Conservation (phyloP, 1,140 invertebrate genomes). For the Leptoteleia sp. region DNA sequence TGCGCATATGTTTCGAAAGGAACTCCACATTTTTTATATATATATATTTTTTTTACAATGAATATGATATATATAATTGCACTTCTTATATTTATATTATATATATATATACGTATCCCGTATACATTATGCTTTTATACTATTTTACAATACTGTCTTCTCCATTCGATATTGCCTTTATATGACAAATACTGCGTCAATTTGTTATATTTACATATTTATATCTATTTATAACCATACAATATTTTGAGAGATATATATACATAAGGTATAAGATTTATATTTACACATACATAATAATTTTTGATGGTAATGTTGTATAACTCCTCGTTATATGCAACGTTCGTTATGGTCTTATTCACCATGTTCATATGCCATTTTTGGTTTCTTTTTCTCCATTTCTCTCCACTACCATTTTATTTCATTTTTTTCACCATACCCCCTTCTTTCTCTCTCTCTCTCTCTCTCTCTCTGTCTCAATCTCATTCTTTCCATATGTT, state of each 20-base stretch:
- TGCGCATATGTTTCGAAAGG: constrained; percentile 44
- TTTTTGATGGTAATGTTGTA: constrained; percentile 72
- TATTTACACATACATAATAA: constrained; percentile 54
- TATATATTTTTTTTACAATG: constrained; percentile 9
- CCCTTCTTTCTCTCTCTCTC: constrained; percentile 31
- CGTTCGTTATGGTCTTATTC: constrained; percentile 70
- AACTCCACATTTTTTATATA: constrained; percentile 11
- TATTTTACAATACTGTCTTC: constrained; percentile 70
- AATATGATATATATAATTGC: constrained; percentile 44
- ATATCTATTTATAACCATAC: constrained; percentile 28
- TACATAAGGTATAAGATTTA: constrained; percentile 43
- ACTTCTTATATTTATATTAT: no score
- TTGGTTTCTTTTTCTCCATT: constrained; percentile 25
- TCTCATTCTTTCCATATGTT: constrained; percentile 3
- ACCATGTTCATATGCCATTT: constrained; percentile 67
- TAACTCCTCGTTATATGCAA: constrained; percentile 71
- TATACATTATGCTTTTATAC: constrained; percentile 66
- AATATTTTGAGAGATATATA: constrained; percentile 55
- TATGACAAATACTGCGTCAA: constrained; percentile 53
- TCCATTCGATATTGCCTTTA: constrained; percentile 63
- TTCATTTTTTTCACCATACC: no score
- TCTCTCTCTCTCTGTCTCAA: constrained; percentile 57
- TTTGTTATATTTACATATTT: constrained; percentile 36
- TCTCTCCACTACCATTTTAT: no score
- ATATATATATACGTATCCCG: constrained; percentile 53